Evolutionary conservation across 37 sponge, comb jelly and placozoan species (phyloP).

Genomic region (Agelas oroides): DNA sequence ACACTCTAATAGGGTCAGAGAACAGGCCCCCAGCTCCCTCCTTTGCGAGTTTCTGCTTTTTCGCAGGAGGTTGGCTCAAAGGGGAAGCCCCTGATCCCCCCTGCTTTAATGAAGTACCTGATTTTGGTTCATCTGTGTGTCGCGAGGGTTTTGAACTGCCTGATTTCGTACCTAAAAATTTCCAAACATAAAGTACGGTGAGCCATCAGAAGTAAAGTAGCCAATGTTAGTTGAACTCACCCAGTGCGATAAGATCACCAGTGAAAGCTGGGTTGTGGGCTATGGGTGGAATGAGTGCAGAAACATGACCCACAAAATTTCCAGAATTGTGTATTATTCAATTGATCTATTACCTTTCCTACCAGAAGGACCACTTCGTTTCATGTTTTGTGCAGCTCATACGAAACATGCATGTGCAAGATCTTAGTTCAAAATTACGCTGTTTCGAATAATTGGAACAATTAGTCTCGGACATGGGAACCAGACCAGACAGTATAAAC

Average conservation of each 20-base stretch:
- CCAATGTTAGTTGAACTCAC: too few relatives aligned
- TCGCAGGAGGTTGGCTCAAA: conserved; percentile 7
- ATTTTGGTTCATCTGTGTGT: conserved; percentile 15
- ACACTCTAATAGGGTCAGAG: conserved; percentile 69
- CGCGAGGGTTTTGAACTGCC: conserved; percentile 29
- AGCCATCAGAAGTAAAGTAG: too few relatives aligned
- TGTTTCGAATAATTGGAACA: too few relatives aligned
- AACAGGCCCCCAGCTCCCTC: conserved; percentile 53
- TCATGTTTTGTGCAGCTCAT: conserved; percentile 40
- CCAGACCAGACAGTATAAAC: too few relatives aligned
- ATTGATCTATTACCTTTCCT: conserved; percentile 26
- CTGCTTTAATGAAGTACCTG: background rate
- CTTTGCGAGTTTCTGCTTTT: conserved; percentile 29
- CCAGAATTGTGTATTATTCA: background rate
- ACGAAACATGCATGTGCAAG: background rate
- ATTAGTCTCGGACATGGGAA: too few relatives aligned
- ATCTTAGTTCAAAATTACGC: too few relatives aligned
- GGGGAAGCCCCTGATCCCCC: background rate
- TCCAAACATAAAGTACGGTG: too few relatives aligned
- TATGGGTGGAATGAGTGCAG: too few relatives aligned
- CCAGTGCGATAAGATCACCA: conserved; percentile 62
- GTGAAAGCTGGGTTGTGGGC: too few relatives aligned
- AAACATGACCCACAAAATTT: conserved; percentile 32
- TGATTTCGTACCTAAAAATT: conserved; percentile 32
- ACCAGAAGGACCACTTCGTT: conserved; percentile 30